Evolutionary conservation across 2,888 invertebrate species (phyloP).

Genomic region (Hipparchia sbordonii): DNA sequence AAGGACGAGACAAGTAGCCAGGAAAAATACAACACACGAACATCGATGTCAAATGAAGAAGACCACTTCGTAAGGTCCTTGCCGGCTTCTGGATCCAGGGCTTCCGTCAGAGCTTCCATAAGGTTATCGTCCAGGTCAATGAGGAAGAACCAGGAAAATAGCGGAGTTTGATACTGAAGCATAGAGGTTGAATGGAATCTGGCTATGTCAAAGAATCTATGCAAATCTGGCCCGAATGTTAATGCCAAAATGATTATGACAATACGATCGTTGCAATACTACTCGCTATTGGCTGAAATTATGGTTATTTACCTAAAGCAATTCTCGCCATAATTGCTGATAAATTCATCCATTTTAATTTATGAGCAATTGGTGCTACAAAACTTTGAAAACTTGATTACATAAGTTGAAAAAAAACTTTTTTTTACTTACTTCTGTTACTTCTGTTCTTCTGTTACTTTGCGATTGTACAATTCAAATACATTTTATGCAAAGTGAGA

Average conservation of each 20-base stretch:
- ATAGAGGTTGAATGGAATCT: neutral
- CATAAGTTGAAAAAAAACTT: too few species aligned
- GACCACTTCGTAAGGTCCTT: slow-evolving; percentile 63
- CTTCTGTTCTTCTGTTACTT: neutral
- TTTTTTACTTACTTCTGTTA: too few species aligned
- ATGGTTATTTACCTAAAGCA: neutral
- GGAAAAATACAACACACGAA: slow-evolving; percentile 51
- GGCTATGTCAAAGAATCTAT: slow-evolving; percentile 5
- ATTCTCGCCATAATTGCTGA: too few species aligned
- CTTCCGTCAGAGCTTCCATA: slow-evolving; percentile 63
- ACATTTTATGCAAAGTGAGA: too few species aligned
- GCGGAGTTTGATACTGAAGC: slow-evolving; percentile 41
- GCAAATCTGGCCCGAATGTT: neutral
- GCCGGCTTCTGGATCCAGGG: slow-evolving; percentile 67
- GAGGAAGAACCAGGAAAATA: slow-evolving; percentile 36
- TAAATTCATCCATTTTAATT: too few species aligned
- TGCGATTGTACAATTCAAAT: neutral
- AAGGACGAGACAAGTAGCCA: slow-evolving; percentile 50
- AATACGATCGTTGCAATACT: neutral
- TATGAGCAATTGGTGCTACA: too few species aligned
- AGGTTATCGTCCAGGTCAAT: slow-evolving; percentile 60
- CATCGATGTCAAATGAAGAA: slow-evolving; percentile 46
- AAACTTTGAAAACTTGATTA: too few species aligned
- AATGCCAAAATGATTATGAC: neutral
- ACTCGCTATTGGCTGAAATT: neutral